Percentiles rank a stretch among this genome's conserved stretches.
Evolutionary conservation across 2,113 vertebrate species (phyloP).

Genomic region (Patagioenas fasciata): DNA sequence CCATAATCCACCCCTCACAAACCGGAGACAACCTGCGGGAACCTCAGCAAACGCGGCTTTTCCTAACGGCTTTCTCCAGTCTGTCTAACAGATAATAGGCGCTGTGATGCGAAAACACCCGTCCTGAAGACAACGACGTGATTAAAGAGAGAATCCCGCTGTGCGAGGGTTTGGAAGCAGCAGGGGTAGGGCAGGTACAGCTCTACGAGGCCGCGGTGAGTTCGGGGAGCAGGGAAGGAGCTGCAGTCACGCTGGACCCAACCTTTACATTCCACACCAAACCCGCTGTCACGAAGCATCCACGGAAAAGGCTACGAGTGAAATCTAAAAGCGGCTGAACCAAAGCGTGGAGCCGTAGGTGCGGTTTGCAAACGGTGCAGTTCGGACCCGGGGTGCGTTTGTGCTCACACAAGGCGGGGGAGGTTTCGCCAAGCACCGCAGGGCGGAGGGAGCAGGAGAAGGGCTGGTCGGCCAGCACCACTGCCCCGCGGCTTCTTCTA

Average conservation of each 20-base stretch:
- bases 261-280: neutral
- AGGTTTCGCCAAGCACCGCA: slow-evolving; percentile 75
- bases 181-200: neutral
- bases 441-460: slow-evolving; percentile 36
- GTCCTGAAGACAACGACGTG: fast-evolving
- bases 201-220: neutral
- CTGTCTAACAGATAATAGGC: fast-evolving
- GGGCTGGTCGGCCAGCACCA: slow-evolving; percentile 69
- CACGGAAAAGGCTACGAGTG: slow-evolving; percentile 15
- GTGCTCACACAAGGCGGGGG: slow-evolving; percentile 71
- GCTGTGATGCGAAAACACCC: neutral
- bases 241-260: slow-evolving; percentile 53
- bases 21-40: neutral
- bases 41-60: neutral
- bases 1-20: neutral
- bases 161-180: neutral
- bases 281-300: neutral
- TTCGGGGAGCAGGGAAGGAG: neutral
- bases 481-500: slow-evolving; percentile 76
- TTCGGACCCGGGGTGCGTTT: neutral
- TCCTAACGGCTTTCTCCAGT: neutral
- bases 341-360: slow-evolving; percentile 17
- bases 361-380: neutral
- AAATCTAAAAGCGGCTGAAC: slow-evolving; percentile 27
- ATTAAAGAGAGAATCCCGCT: fast-evolving